Base-by-base conservation (phyloP, 2,797 vertebrate species). In the Toxotes lorentzi region DNA sequence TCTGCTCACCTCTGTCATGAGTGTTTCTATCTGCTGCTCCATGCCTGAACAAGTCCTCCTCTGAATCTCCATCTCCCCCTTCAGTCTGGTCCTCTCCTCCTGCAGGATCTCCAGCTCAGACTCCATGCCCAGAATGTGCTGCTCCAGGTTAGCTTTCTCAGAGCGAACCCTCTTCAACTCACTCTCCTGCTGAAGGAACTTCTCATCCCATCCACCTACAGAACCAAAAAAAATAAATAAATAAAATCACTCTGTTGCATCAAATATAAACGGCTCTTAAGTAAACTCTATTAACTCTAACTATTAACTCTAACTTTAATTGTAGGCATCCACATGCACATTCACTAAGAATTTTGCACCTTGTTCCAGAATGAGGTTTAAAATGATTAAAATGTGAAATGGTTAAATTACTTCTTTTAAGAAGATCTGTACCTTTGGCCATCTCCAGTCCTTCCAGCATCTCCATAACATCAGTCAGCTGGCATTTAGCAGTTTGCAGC, bases 121-220 rank as follows among this genome's bases (percentile, higher is more conserved):
- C 86, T 97, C 95, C 92, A 85, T 82, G 58, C 95, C 95, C 9
- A 96, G 89, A 27, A 93, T 92, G 14, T 91, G 91, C 51, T 89
- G 93, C 83, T 97, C 95, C n/a, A 90, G 74, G 81, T 95, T 95
- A 24, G 83, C 82, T 68, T 95, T 96, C 87, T 97, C 96, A 7
- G 93, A 95, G 76, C 93, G 94, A 43, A 92, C 87, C 70, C 93
- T 94, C 78, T 71, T 95, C 40, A 94, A 14, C 77, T 97, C 93
- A 1, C 93, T 95, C 91, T 96, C 95, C 81, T 91, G 84, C 78
- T 94, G 93, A 78, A 96, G 91, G 90, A 94, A 95, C 51, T 90
- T 96, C 70, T 96, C 94, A 21, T 94, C 90, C 93, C 93, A 95
- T 21, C 86, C 92, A 32, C 88, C 94, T 95, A 19, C 7, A 76